A percentile compares a stretch with the other conserved stretches of the same genome.
phyloP scores from a whole-genome alignment of 2,113 vertebrate genomes.

The Paedocypris sp. region DNA sequence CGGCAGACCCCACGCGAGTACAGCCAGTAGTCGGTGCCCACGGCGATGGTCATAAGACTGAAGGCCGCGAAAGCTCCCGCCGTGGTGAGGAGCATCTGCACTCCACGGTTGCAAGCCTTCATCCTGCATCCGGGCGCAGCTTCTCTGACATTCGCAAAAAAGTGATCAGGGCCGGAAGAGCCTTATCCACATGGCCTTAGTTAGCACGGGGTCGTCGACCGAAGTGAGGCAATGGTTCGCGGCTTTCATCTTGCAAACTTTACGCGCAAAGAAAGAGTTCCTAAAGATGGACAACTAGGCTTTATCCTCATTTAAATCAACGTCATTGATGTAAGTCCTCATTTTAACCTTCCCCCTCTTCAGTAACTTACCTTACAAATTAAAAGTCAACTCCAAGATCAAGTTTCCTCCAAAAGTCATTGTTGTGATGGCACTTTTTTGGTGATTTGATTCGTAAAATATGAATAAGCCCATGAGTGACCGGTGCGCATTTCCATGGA shows the following conservation, averaged over 20 bases:
- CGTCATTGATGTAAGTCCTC: not conserved
- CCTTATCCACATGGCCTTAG: not conserved
- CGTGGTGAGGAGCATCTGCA: slow-evolving; percentile 90
- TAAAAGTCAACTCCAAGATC: not conserved
- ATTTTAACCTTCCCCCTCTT: not conserved
- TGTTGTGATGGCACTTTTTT: not conserved
- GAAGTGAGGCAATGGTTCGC: not conserved
- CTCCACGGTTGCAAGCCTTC: slow-evolving; percentile 84
- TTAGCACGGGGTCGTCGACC: too few species aligned
- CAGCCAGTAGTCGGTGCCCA: slow-evolving; percentile 96
- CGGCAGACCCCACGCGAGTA: slow-evolving; percentile 88
- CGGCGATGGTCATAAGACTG: slow-evolving; percentile 96
- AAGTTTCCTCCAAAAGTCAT: not conserved
- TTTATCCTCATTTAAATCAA: not conserved
- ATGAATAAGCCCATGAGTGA: not conserved
- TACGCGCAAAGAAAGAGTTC: not conserved
- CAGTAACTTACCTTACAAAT: slow-evolving; percentile 1
- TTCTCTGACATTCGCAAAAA: not conserved
- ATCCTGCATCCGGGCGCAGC: slow-evolving; percentile 57
- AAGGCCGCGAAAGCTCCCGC: slow-evolving; percentile 92
- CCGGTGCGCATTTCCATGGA: not conserved
- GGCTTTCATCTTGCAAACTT: not conserved
- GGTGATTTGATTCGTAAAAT: not conserved
- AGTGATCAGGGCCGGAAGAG: not conserved
- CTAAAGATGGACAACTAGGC: not conserved